Conservation (phyloP, 2,113 vertebrate genomes). For the Halichoerus grypus region DNA sequence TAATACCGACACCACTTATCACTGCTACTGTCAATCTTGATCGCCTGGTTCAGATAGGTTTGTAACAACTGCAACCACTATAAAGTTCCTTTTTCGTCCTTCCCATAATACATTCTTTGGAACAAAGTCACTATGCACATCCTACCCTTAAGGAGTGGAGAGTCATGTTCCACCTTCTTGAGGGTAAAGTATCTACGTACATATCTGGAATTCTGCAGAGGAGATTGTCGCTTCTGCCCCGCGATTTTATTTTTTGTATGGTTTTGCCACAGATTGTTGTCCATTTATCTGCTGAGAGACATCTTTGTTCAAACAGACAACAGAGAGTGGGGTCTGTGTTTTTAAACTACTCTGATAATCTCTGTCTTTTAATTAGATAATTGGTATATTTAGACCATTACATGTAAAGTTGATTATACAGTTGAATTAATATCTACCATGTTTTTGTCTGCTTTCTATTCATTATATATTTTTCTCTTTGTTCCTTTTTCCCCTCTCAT, state of each 20-base stretch:
- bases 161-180: neutral
- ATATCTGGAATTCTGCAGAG: neutral
- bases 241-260: neutral
- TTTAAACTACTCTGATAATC: neutral
- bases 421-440: neutral
- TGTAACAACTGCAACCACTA: neutral
- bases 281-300: neutral
- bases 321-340: neutral
- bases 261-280: neutral
- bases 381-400: neutral
- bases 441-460: constrained; percentile 13
- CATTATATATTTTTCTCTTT: neutral
- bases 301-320: neutral
- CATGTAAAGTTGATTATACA: constrained; percentile 8
- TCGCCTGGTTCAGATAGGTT: neutral
- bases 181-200: neutral
- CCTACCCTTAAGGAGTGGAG: neutral
- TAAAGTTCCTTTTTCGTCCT: neutral
- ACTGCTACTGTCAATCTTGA: neutral
- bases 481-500: neutral
- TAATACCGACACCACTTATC: neutral
- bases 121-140: neutral
- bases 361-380: neutral
- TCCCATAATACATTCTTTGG: neutral
- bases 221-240: neutral